Base-by-base conservation (phyloP, 2,113 vertebrate genomes). In the Ceuthmochares aereus region DNA sequence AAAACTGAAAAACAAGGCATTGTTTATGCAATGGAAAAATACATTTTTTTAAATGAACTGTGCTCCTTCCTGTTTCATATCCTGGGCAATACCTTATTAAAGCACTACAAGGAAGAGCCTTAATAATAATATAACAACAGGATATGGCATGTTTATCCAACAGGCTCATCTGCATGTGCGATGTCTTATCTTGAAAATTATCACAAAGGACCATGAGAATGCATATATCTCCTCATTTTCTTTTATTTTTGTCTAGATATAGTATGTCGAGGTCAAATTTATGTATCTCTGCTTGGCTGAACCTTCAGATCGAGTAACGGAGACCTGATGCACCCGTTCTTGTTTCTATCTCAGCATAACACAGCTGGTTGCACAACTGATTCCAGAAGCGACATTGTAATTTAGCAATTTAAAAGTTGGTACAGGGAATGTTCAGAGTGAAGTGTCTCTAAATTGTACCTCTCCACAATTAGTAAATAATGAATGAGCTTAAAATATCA, bases 1-100 rank as follows among this genome's bases (percentile, higher is more conserved):
- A 87, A 84, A 64, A 29, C 19, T 66, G 69, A 86, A 90, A 96
- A 94, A 32, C 37, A 90, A 84, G 64, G 17, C 20, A 47, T 45
- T 79, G 55, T 89, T 95, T 66, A 90, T 89, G 54, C 32, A 90
- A 93, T 1, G 4, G 56, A 76, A 92, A 93, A 93, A 93, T 10
- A 68, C 0, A 30, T 40, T 6, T 84, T 87, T 89, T 92, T 89
- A 49, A 45, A 54, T 18, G 2, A 22, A 13, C 49, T 27, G 52
- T 56, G 29, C 36, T 90, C 34, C 49, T 84, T 89, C 60, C 62
- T 81, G 45, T 93, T 84, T 40, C 42, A 29, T 87, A 55, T 95
- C 19, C 56, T 75, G 23, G 47, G 34, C 34, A 93, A 64, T 25
- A 20, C 4, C 20, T 94, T 87, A 67, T 66, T n/a, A 68, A 89